These are phyloP conservation scores for Clarias gariepinus DNA, from an alignment of 2,113 vertebrate species.

Conservation along the genomic window DNA sequence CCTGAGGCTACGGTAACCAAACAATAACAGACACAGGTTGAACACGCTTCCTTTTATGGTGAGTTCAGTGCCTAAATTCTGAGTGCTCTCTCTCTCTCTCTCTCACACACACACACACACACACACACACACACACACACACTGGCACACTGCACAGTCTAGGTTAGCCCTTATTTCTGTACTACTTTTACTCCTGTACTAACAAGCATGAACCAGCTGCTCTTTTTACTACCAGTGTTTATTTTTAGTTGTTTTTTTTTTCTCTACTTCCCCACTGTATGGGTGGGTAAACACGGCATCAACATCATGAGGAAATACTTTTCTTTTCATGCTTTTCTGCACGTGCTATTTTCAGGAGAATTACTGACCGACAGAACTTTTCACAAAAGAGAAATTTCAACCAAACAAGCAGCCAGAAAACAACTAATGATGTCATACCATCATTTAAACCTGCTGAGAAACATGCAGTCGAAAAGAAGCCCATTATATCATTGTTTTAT, in stretches of 20 bases:
- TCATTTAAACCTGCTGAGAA: neutral
- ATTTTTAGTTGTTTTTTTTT: neutral
- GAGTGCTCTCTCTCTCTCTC: neutral
- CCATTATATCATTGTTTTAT: neutral
- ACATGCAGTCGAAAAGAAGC: neutral
- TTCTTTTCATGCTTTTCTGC: neutral
- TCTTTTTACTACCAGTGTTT: neutral
- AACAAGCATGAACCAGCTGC: neutral
- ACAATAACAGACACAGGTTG: constrained; percentile 37
- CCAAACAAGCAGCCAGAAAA: neutral
- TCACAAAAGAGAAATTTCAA: neutral
- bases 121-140: neutral
- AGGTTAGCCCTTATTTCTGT: neutral
- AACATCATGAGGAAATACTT: constrained; percentile 16
- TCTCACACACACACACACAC: neutral
- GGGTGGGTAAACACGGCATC: neutral
- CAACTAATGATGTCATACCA: neutral
- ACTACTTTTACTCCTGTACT: neutral
- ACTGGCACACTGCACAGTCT: neutral
- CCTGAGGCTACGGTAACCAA: constrained; percentile 34
- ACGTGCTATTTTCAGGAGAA: neutral
- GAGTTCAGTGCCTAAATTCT: constrained; percentile 13
- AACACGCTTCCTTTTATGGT: constrained; percentile 61
- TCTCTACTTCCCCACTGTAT: constrained; percentile 1
- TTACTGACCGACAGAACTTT: neutral